These are phyloP conservation scores for Grammomys dolichurus DNA, from an alignment of 2,113 vertebrate species.

Conservation along the genomic window DNA sequence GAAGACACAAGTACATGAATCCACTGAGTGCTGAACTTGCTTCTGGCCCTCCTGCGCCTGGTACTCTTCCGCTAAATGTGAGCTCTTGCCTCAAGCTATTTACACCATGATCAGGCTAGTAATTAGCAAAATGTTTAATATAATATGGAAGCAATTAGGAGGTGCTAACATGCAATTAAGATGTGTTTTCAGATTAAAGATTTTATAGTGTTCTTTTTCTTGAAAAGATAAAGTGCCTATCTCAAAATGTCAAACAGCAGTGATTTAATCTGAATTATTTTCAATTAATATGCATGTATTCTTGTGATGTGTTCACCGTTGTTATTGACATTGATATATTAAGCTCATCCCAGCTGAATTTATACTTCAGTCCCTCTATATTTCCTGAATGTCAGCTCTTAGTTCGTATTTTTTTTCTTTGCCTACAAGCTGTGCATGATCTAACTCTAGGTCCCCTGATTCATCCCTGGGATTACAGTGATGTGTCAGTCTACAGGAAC, in stretches of 20 bases:
- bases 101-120: constrained; percentile 97
- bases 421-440: constrained; percentile 89
- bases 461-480: constrained; percentile 89
- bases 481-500: constrained; percentile 90
- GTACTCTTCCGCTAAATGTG: constrained; percentile 89
- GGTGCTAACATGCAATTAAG: constrained; percentile 99
- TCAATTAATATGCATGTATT: constrained; percentile 99
- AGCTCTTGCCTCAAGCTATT: constrained; percentile 96
- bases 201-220: constrained; percentile 94
- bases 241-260: constrained; percentile 97
- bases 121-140: constrained; percentile 99
- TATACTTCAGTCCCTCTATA: constrained; percentile 93
- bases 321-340: constrained; percentile 99
- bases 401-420: constrained; percentile 82
- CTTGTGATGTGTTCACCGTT: constrained; percentile 91
- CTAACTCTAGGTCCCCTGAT: constrained; percentile 88
- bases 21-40: constrained; percentile 84
- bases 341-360: constrained; percentile 94
- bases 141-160: constrained; percentile 99
- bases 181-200: constrained; percentile 96
- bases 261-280: constrained; percentile 99
- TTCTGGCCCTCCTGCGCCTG: constrained; percentile 86
- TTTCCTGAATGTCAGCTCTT: constrained; percentile 94
- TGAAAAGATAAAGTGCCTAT: constrained; percentile 98
- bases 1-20: constrained; percentile 79